Evolutionary conservation across 2,888 invertebrate species (phyloP).

Genomic region (Eupeodes latifasciatus): DNA sequence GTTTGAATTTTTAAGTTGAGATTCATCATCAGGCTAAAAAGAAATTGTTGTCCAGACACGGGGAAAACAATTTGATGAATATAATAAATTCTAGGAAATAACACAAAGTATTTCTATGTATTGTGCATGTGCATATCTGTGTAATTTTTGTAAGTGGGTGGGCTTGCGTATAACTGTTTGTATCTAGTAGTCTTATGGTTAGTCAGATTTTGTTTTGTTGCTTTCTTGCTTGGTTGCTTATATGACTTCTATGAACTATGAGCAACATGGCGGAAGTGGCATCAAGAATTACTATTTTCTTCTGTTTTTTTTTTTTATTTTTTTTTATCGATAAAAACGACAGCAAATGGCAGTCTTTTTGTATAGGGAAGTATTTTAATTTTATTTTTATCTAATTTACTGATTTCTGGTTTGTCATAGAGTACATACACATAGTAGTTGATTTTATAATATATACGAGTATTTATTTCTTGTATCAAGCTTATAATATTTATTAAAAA

Average conservation of each 20-base stretch:
- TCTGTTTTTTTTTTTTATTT: not conserved
- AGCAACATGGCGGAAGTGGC: conserved; percentile 65
- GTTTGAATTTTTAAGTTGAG: not conserved
- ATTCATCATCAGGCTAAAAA: not conserved
- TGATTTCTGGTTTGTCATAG: conserved; percentile 22
- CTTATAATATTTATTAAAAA: not conserved
- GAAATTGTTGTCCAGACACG: not conserved
- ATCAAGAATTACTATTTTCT: conserved; percentile 11
- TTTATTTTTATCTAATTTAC: conserved; percentile 52
- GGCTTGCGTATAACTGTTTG: too few species aligned
- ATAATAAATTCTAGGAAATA: conserved; percentile 68
- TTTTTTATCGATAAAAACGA: not conserved
- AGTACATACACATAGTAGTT: not conserved
- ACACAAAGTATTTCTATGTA: conserved; percentile 21
- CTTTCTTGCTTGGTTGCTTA: not conserved
- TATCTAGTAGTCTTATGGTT: not conserved
- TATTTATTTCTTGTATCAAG: not conserved
- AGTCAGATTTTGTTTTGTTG: conserved; percentile 56
- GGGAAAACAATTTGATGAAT: conserved; percentile 35
- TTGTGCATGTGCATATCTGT: not conserved
- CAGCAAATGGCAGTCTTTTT: not conserved
- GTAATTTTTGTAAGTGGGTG: not conserved
- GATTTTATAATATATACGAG: not conserved
- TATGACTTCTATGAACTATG: conserved; percentile 34
- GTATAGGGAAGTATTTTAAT: conserved; percentile 42